Evolutionary conservation across 2,888 invertebrate species (phyloP), one percentile per base, ranked within the genome.

Genomic region (Quadroppia sp.): DNA sequence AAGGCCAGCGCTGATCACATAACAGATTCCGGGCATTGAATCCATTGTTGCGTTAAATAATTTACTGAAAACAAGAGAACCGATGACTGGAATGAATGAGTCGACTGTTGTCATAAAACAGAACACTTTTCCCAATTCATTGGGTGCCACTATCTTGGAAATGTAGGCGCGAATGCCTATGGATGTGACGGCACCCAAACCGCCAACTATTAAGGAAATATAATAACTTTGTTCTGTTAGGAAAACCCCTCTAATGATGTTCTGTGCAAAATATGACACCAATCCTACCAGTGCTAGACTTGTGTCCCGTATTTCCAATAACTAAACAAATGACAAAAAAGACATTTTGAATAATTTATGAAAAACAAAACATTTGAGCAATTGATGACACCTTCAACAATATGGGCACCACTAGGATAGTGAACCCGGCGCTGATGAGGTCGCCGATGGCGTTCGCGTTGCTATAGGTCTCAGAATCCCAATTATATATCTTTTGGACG

Each of bases 101-200:
- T 73, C 73, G n/a, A 73, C n/a, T 13, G 73, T 45, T 1, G 69
- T 50, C 73, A 73, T 69, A 2, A 73, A 28, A 64, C 67, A 28
- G 17, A 69, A 73, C 4, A 73, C 40, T 50, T 25, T n/a, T 0
- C 73, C 73, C 53, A 73, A 53, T 28, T 73, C 73, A 9, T 73
- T 69, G 4, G 28, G 50, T 11, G 69, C 73, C 1, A 73, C 73
- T 30, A 73, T 50, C 48, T 67, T 73, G n/a, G 73, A 28, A 1
- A 69, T 6, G n/a, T 73, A 48, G 2, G 67, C 9, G 11, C 73
- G 2, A 45, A 73, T 64, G n/a, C 73, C 73, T 2, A 73, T 28
- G 0, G 61, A 69, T 20, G 42, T 23, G 9, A 69, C 6, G 1
- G 42, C 13, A 1, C 45, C 69, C 28, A 69, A 40, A 17, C 25